A percentile compares a stretch with the other conserved stretches of the same genome.
phyloP scores from a whole-genome alignment of 2,797 vertebrate species.

The Thamnophis elegans region DNA sequence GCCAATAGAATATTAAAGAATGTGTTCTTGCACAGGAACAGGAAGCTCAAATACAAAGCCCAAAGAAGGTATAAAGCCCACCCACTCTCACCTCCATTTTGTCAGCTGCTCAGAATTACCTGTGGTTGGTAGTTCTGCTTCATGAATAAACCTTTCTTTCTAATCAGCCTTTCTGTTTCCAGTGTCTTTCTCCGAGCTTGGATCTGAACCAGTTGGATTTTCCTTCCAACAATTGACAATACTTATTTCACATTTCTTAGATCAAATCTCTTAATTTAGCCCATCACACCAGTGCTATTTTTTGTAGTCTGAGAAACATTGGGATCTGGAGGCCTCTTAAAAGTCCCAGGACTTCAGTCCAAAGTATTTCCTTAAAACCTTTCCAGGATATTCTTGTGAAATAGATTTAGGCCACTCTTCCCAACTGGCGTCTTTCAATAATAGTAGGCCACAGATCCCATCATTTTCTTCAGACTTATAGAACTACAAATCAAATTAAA shows the following conservation, averaged over 20 bases:
- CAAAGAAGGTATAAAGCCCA: too few relatives aligned
- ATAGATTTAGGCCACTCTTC: background rate
- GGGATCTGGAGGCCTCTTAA: background rate
- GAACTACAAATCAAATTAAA: background rate
- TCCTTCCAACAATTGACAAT: background rate
- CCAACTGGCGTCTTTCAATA: background rate
- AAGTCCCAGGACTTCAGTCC: background rate
- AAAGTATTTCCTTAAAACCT: background rate
- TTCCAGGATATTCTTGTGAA: background rate
- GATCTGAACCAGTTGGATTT: too few relatives aligned
- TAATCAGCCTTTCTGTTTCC: too few relatives aligned
- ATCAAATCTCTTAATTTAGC: background rate
- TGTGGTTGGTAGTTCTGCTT: too few relatives aligned
- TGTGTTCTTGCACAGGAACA: too few relatives aligned
- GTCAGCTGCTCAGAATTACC: too few relatives aligned
- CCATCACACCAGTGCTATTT: background rate
- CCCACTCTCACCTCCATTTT: too few relatives aligned
- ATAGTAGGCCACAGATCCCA: background rate
- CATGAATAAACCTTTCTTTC: too few relatives aligned
- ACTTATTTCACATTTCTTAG: background rate
- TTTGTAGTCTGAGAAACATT: background rate
- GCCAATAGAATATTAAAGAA: too few relatives aligned
- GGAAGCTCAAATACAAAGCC: too few relatives aligned
- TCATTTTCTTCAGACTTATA: background rate
- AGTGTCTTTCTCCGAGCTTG: too few relatives aligned